phyloP scores from a whole-genome alignment of 2,797 vertebrate genomes.

The Orientallactaga sibirica region DNA sequence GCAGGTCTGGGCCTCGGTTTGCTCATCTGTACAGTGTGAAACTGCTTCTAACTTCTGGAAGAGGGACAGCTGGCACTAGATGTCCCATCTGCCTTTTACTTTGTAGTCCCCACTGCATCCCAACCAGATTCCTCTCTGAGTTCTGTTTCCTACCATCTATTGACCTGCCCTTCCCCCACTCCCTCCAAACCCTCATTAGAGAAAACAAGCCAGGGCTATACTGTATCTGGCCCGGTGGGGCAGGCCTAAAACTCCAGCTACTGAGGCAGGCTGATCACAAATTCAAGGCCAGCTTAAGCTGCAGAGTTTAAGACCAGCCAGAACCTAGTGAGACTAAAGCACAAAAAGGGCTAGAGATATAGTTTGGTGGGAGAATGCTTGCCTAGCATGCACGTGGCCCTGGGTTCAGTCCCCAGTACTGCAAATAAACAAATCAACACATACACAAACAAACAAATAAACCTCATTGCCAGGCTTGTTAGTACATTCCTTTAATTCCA shows the following conservation, averaged over 20 bases:
- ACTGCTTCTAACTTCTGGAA: background rate
- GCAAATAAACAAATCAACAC: too few relatives aligned
- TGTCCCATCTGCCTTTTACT: background rate
- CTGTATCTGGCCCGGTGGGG: background rate
- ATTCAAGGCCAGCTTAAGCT: background rate
- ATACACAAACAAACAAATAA: too few relatives aligned
- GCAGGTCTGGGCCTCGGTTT: background rate
- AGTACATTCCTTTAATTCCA: too few relatives aligned
- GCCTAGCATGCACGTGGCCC: too few relatives aligned
- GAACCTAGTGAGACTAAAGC: too few relatives aligned
- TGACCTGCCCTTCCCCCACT: background rate
- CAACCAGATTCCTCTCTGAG: background rate
- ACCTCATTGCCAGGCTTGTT: too few relatives aligned
- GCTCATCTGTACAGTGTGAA: background rate
- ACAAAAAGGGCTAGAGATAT: too few relatives aligned
- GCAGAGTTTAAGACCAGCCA: too few relatives aligned
- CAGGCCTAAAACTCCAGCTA: background rate
- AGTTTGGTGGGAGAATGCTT: too few relatives aligned
- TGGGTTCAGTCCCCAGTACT: too few relatives aligned
- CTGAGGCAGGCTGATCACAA: background rate
- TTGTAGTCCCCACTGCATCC: background rate
- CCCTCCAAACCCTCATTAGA: background rate
- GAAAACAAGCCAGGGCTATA: background rate
- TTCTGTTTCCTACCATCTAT: background rate
- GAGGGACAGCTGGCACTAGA: rapidly evolving